phyloP scores from a whole-genome alignment of 2,113 vertebrate genomes.

The mouse (Mus musculus) region GRCm39 chr13:51888001-51888500 shows the following conservation, averaged over 20 bases:
- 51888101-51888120: neutral
- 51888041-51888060: neutral
- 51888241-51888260: fast-evolving
- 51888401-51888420: fast-evolving
- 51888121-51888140: neutral
- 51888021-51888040: neutral
- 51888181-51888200: neutral
- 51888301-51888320: too few relatives aligned
- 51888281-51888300: fast-evolving
- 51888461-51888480: fast-evolving
- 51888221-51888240: too few relatives aligned
- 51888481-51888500: neutral
- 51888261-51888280: too few relatives aligned
- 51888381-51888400: too few relatives aligned
- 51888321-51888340: neutral
- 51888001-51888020: neutral
- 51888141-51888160: neutral
- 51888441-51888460: fast-evolving
- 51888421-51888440: neutral
- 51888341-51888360: too few relatives aligned
- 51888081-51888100: neutral
- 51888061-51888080: neutral
- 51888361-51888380: fast-evolving
- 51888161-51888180: neutral
- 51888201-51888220: neutral